phyloP scores from a whole-genome alignment of 2,888 invertebrate genomes.

The Pasiphila rectangulata region DNA sequence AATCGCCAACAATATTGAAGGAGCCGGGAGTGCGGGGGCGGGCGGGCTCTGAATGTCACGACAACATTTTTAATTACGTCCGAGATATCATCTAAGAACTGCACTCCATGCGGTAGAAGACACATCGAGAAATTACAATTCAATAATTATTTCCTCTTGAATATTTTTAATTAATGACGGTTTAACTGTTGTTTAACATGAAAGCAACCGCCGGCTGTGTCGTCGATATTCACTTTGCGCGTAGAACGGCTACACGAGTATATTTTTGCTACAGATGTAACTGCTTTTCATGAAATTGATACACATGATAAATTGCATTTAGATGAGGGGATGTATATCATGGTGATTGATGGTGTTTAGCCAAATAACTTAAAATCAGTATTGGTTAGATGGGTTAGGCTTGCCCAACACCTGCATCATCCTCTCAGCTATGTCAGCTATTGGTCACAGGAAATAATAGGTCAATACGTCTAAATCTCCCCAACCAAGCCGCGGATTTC shows the following conservation, averaged over 20 bases:
- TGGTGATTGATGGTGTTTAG: too few relatives aligned
- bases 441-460: too few relatives aligned
- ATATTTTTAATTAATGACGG: conserved; percentile 58
- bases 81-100: conserved; percentile 77
- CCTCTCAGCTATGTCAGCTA: too few relatives aligned
- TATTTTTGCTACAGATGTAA: background rate
- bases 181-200: conserved; percentile 55
- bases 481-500: too few relatives aligned
- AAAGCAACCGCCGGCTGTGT: conserved; percentile 31
- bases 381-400: too few relatives aligned
- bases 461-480: too few relatives aligned
- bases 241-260: background rate
- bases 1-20: conserved; percentile 79
- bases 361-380: too few relatives aligned
- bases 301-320: background rate
- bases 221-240: conserved; percentile 1
- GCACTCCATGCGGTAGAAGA: conserved; percentile 64
- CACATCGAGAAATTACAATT: conserved; percentile 75
- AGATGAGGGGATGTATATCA: too few relatives aligned
- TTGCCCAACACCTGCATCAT: too few relatives aligned
- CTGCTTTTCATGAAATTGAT: background rate
- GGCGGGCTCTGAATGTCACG: conserved; percentile 79
- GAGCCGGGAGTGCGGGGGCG: conserved; percentile 74
- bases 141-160: conserved; percentile 65
- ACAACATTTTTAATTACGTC: conserved; percentile 81